These are phyloP conservation scores for Dasypolia templi DNA, from an alignment of 2,888 invertebrate species.

Conservation along the genomic window DNA sequence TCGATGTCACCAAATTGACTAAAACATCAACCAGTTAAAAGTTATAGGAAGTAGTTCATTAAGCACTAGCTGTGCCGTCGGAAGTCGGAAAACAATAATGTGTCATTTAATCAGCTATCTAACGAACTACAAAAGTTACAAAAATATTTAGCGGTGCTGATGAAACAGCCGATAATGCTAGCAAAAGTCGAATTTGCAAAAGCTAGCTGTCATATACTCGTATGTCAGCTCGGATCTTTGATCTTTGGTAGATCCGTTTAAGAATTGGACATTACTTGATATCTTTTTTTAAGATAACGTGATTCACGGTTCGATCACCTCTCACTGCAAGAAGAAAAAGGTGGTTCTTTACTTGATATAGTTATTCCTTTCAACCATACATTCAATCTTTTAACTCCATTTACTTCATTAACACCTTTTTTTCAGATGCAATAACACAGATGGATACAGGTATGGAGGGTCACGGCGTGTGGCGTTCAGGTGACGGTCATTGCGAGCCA, in stretches of 20 bases:
- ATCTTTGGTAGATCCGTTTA: not conserved
- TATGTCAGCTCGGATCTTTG: too few relatives aligned
- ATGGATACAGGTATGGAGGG: constrained; percentile 85
- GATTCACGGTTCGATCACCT: not conserved
- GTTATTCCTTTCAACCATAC: not conserved
- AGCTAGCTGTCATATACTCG: too few relatives aligned
- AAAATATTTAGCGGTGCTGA: too few relatives aligned
- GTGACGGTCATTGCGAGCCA: constrained; percentile 74
- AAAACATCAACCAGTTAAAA: too few relatives aligned
- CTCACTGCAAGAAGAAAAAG: not conserved
- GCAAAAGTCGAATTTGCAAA: too few relatives aligned
- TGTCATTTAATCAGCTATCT: too few relatives aligned
- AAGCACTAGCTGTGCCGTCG: too few relatives aligned
- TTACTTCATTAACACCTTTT: not conserved
- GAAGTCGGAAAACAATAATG: too few relatives aligned
- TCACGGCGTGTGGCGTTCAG: constrained; percentile 80
- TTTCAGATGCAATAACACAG: constrained; percentile 80
- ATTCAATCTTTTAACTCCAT: not conserved
- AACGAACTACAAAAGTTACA: too few relatives aligned
- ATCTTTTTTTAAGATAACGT: not conserved
- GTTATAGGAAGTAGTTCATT: too few relatives aligned
- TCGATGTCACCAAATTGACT: too few relatives aligned
- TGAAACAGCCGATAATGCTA: too few relatives aligned
- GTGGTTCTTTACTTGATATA: not conserved
- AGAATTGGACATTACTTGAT: not conserved